These are phyloP conservation scores for Pollenia griseotomentosa DNA, from an alignment of 2,888 invertebrate species.

Conservation along the genomic window DNA sequence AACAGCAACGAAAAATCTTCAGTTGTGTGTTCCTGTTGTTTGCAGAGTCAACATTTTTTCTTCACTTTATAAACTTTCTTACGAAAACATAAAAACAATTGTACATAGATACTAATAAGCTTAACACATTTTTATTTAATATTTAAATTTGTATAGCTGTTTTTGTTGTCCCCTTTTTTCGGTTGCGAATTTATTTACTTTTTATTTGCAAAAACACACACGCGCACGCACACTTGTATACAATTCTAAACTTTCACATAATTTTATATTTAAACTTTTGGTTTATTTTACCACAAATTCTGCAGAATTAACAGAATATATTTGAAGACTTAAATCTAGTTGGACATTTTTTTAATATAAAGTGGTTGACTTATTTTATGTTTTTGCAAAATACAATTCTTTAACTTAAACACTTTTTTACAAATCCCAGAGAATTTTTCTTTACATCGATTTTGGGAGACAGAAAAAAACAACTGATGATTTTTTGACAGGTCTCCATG, in stretches of 20 bases:
- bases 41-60: conserved; percentile 14
- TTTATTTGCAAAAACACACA: conserved; percentile 43
- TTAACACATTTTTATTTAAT: conserved; percentile 5
- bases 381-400: conserved; percentile 24
- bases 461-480: conserved; percentile 51
- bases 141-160: conserved; percentile 22
- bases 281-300: not conserved
- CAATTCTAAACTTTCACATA: conserved; percentile 37
- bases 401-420: conserved; percentile 35
- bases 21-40: not conserved
- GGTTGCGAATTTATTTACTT: conserved; percentile 28
- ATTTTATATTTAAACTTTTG: conserved; percentile 4
- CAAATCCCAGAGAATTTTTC: conserved; percentile 29
- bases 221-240: not conserved
- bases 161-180: not conserved
- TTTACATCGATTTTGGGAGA: conserved; percentile 63
- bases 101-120: not conserved
- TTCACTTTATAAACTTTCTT: not conserved
- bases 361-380: conserved; percentile 6
- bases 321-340: not conserved
- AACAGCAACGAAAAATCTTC: conserved; percentile 1
- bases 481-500: conserved; percentile 48
- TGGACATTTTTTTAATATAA: not conserved
- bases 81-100: not conserved
- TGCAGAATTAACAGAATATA: not conserved